Evolutionary conservation across 2,797 vertebrate genomes (phyloP).

Genomic region (Erethizon dorsatum): DNA sequence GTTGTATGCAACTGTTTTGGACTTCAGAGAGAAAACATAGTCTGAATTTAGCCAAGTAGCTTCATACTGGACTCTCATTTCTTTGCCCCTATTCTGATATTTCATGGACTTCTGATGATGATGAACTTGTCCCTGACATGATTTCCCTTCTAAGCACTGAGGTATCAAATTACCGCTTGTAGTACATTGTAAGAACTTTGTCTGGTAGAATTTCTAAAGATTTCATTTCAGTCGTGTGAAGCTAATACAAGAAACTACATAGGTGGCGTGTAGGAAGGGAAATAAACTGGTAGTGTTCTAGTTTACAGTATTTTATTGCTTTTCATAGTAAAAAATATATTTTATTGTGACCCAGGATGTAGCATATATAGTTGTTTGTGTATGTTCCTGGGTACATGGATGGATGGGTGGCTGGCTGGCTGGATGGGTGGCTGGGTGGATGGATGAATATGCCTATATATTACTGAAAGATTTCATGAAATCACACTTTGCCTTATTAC

Average conservation of each 20-base stretch:
- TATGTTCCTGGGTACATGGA: not conserved
- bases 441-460: not conserved
- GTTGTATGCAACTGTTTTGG: not conserved
- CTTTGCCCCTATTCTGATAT: not conserved
- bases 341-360: not conserved
- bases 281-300: not conserved
- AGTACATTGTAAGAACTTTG: not conserved
- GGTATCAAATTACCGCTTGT: not conserved
- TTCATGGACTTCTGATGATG: not conserved
- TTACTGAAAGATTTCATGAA: conserved; percentile 43
- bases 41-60: not conserved
- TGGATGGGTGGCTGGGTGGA: not conserved
- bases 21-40: not conserved
- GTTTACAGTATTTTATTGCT: not conserved
- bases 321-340: not conserved
- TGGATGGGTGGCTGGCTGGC: not conserved
- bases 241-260: not conserved
- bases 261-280: not conserved
- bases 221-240: not conserved
- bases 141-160: conserved; percentile 2
- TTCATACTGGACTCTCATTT: not conserved
- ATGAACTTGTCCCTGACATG: not conserved
- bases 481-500: not conserved
- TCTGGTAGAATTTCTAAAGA: conserved; percentile 11
- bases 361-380: not conserved